Evolutionary conservation across 2,797 vertebrate genomes (phyloP), one percentile per base, ranked within the genome.

Genomic region (Percopsis omiscomaycus): DNA sequence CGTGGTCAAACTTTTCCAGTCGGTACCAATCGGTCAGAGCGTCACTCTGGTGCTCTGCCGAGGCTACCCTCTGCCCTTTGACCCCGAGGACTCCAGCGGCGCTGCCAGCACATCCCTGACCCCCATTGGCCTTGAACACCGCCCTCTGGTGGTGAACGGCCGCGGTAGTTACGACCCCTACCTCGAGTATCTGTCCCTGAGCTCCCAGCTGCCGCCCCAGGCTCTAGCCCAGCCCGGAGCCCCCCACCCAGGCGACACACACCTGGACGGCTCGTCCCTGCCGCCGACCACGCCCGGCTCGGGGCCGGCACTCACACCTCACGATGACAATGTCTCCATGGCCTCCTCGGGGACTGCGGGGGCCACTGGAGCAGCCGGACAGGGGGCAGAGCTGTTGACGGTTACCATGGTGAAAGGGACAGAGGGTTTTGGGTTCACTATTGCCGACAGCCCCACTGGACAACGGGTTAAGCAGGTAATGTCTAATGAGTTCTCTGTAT

Each of bases 1-100:
- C 64, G 98, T 99, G 77, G 98, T 99, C 88, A 99, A 98, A 91
- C 95, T 99, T 84, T 99, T 99, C 92, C 98, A 99, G 93, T 98
- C 98, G 10, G 96, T 99, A 67, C 96, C 96, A 27, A 98, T 99
- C 61, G 95, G 98, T 75, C 97, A 99, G 89, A 98, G 96, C 64
- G 98, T 99, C 84, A 98, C 95, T 86, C 91, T 99, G 27, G 96
- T 98, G 85, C 94, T 99, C 75, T 99, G 98, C 91, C 94, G 97
- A 81, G 98, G 97, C 81, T 99, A 99, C 84, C 95, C 96, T 66
- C 91, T 99, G 84, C 98, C 98, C 84, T 99, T 98, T 80, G 98
- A 99, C 81, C 97, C 97, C 0, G 98, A 98, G 93, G 96, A 98
- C 85, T 94, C 95, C 69, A 90, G 67, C 2, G 86, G 66, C 0